Evolutionary conservation across 1,140 invertebrate genomes (phyloP).

Genomic region (Temnothorax curvispinosus): DNA sequence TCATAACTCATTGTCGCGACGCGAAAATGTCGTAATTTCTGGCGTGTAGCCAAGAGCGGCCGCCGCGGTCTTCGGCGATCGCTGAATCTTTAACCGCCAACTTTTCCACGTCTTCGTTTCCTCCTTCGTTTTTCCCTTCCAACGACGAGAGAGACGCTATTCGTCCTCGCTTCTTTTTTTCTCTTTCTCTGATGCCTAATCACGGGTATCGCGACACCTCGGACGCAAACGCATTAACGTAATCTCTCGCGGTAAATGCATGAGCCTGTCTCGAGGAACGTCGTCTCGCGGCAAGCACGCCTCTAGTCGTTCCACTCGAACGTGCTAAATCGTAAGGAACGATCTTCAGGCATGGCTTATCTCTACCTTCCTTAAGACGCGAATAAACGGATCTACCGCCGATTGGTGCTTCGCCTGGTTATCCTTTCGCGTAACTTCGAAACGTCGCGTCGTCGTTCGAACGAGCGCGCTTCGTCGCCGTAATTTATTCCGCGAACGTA

Average conservation of each 20-base stretch:
- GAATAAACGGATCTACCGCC: constrained; percentile 26
- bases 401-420: neutral
- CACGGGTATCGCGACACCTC: neutral
- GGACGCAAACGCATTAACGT: constrained; percentile 13
- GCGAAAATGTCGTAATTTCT: constrained; percentile 66
- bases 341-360: constrained; percentile 55
- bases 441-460: neutral
- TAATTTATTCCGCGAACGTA: constrained; percentile 51
- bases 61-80: constrained; percentile 13
- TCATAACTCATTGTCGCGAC: constrained; percentile 68
- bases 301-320: constrained; percentile 13
- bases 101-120: neutral
- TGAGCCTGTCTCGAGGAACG: neutral
- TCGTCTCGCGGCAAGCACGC: neutral
- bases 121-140: no score
- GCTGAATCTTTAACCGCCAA: constrained; percentile 53
- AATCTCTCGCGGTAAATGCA: constrained; percentile 24
- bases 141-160: neutral
- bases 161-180: no score
- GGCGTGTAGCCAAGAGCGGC: constrained; percentile 52
- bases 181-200: neutral
- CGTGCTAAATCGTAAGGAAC: constrained; percentile 58
- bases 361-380: constrained; percentile 13
- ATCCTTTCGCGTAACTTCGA: constrained; percentile 21
- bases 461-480: neutral